Base-by-base conservation (phyloP, 2,888 invertebrate genomes). In the Lobophora halterata region DNA sequence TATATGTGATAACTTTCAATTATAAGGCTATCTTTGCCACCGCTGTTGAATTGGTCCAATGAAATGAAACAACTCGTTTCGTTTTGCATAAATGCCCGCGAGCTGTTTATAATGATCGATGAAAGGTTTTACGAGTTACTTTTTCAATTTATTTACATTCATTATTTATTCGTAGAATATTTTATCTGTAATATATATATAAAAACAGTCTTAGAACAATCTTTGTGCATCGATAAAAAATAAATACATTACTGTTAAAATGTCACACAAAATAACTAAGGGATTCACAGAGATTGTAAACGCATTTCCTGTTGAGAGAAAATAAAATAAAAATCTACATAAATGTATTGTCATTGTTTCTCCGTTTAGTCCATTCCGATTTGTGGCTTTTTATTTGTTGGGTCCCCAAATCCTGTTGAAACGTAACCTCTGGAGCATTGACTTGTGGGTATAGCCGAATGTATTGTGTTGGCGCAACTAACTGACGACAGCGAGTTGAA, bases 61-160 rank as follows among this genome's bases (percentile, higher is more conserved):
- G 71, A 76, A 67, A 69, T 71, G 71, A 76, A 36, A 67, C 70
- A 68, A 68, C 67, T 69, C 71, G 72, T 79, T 66, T 68, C 70
- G 73, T 79, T 85, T 80, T 77, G 82, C 83, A 80, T 79, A 81
- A 79, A 80, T 77, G 81, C 81, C 86, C 83, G 76, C 79, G 75
- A 80, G 85, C 83, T 81, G 82, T 81, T 83, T 82, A 85, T 80
- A 81, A 77, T 80, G 80, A 85, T 82, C 81, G 79, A 82, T 80
- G 77, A 82, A 5, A 79, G 79, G 82, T 83, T 83, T 83, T 82
- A 85, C 71, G 75, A 76, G 76, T 79, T 66, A 71, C 77, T 73
- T 76, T 79, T 81, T 77, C 80, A n/a, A n/a, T n/a, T n/a, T n/a
- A n/a, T n/a, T n/a, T n/a, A n/a, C n/a, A n/a, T n/a, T n/a, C n/a